phyloP scores from a whole-genome alignment of 2,113 vertebrate species.

The Eidolon helvum region DNA sequence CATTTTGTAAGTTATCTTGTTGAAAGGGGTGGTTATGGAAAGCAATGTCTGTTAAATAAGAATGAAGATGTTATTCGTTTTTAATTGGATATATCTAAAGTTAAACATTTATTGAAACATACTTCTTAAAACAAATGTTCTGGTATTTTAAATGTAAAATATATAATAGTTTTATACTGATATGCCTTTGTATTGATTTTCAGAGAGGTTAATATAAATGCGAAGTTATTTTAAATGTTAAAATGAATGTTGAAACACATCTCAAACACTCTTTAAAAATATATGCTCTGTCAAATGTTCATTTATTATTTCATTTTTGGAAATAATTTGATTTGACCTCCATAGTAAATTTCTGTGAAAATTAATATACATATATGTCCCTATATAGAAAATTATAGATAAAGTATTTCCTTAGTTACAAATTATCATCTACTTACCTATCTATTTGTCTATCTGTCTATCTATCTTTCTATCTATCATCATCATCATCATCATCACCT shows the following conservation, averaged over 20 bases:
- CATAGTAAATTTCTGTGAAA: not conserved
- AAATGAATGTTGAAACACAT: not conserved
- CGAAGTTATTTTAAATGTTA: not conserved
- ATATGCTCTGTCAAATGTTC: not conserved
- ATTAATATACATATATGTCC: not conserved
- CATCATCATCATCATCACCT: not conserved
- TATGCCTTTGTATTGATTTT: not conserved
- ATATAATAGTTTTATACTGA: not conserved
- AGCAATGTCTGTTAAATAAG: not conserved
- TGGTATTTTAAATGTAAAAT: not conserved
- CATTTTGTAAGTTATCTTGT: constrained; percentile 38
- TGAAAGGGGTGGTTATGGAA: not conserved
- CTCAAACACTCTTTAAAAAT: not conserved
- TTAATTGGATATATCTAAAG: not conserved
- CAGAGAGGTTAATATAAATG: not conserved
- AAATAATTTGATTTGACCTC: not conserved
- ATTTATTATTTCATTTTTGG: not conserved
- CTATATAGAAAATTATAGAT: not conserved
- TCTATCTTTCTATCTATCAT: not conserved
- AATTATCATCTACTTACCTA: not conserved
- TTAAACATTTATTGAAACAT: not conserved
- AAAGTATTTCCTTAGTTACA: not conserved
- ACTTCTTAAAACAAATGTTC: not conserved
- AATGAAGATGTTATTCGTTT: not conserved
- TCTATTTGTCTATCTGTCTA: not conserved